Evolutionary conservation across 2,797 vertebrate genomes (phyloP), one percentile per base, ranked within the genome.

Genomic region (Orientallactaga sibirica): DNA sequence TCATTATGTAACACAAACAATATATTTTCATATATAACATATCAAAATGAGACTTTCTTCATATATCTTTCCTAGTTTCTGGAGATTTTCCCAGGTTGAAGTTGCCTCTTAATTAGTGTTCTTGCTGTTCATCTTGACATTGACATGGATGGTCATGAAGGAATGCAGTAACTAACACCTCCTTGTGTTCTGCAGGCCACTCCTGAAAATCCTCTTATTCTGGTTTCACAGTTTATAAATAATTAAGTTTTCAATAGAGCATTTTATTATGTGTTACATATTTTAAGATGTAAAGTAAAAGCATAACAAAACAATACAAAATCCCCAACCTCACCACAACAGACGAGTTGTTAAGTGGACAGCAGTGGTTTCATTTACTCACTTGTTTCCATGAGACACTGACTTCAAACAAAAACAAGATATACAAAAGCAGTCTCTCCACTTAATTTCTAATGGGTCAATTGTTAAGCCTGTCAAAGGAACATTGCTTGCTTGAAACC

Each of bases 341-440:
- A 78, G 61, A 58, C 25, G 75, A 20, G 3, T 70, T 78, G 15
- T 91, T 95, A 87, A 90, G 71, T 91, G 52, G n/a, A 58, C 7
- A 76, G 3, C 74, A 81, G 16, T 82, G 18, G 20, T 85, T 96
- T 91, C 27, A 74, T 88, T 76, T 16, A 27, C 77, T 87, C 48
- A 87, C 43, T 91, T 93, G 9, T 94, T 94, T 92, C 86, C 70
- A 52, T 41, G 58, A 84, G 16, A 43, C 81, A 75, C 1, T 79
- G 71, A 91, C 70, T 81, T 89, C 43, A 66, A 78, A 89, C 55
- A 37, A 87, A 83, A 67, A 67, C 20, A 79, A 68, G 68, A 52
- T 4, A 48, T 81, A 67, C 24, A 33, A 76, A 93, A 68, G 19
- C 10, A 75, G 9, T 33, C 7, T 70, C 22, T 83, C 4, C 16